Base-by-base conservation (phyloP, 2,888 invertebrate genomes). In the Cosmia trapezina region DNA sequence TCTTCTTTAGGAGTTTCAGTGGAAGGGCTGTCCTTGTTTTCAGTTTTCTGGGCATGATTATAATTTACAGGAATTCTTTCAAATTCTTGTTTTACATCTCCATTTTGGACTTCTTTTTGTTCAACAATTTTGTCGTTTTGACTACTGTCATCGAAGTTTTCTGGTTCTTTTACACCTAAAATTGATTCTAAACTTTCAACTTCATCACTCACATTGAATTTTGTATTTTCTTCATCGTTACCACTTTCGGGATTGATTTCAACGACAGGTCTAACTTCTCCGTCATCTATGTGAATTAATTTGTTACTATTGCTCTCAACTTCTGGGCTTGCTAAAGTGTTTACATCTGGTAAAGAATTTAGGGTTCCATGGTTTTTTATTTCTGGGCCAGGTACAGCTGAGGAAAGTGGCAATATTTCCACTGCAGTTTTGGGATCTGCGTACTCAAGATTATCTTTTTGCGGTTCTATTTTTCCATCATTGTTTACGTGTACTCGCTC, bases 61-160 rank as follows among this genome's bases (percentile, higher is more conserved):
- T 96, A 96, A 89, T 95, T 89, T 66, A 93, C 85, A 8, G 96
- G 96, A 74, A 96, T 94, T 85, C 95, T 92, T 91, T 96, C 96
- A 88, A 96, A 95, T 79, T 95, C 91, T 88, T 96, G 92, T 88
- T 96, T 96, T 2, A 95, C 89, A 78, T 96, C 91, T 70, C 71
- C 88, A 73, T 88, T 88, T 75, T 85, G 76, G 66, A 67, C 62
- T 69, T 74, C 75, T 43, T 86, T 86, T 28, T 86, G 62, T 66
- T 71, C 62, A 49, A 87, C 67, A 65, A 89, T 80, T 76, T 90
- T 90, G 53, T 90, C 89, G 62, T 75, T 87, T 76, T 88, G 87
- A 53, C 75, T 74, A 65, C 76, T 76, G 3, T 77, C 71, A 2
- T 70, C 47, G 11, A 69, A 49, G 19, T 85, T 82, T 71, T 86